phyloP scores from a whole-genome alignment of 2,113 vertebrate genomes.

The Cheilinus undulatus region DNA sequence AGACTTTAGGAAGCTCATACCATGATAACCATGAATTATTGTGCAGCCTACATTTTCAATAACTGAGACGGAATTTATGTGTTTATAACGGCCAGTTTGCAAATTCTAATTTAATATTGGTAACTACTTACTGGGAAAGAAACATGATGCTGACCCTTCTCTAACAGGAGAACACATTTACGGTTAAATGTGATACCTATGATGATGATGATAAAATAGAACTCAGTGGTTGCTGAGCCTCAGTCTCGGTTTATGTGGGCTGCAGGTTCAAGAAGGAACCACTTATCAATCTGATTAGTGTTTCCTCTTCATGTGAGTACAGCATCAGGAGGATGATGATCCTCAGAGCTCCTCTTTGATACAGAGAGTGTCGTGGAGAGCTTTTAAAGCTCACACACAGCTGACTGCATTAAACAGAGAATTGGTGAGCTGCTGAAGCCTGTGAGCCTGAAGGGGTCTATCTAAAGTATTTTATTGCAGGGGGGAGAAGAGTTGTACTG shows the following conservation, averaged over 20 bases:
- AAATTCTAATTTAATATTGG: too few species aligned
- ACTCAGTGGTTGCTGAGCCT: neutral
- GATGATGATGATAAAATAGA: neutral
- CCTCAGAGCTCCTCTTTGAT: slow-evolving; percentile 31
- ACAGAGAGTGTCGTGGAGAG: neutral
- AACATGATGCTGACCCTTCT: too few species aligned
- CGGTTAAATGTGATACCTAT: too few species aligned
- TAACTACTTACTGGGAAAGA: too few species aligned
- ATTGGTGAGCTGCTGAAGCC: slow-evolving; percentile 8
- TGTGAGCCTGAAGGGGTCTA: slow-evolving; percentile 33
- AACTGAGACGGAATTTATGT: too few species aligned
- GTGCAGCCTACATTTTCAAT: too few species aligned
- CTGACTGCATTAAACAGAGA: slow-evolving; percentile 54
- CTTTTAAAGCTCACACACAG: slow-evolving; percentile 33
- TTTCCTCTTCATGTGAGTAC: slow-evolving; percentile 31
- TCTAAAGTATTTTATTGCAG: slow-evolving; percentile 62
- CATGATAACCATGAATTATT: too few species aligned
- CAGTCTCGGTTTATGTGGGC: neutral
- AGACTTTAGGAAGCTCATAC: too few species aligned
- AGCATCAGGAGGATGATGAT: slow-evolving; percentile 23
- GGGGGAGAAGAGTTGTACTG: slow-evolving; percentile 45
- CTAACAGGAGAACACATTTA: too few species aligned
- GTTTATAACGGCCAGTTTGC: too few species aligned
- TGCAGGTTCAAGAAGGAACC: neutral
- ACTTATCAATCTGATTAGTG: slow-evolving; percentile 3